Conservation (phyloP, 2,797 vertebrate species). For the Artibeus jamaicensis region DNA sequence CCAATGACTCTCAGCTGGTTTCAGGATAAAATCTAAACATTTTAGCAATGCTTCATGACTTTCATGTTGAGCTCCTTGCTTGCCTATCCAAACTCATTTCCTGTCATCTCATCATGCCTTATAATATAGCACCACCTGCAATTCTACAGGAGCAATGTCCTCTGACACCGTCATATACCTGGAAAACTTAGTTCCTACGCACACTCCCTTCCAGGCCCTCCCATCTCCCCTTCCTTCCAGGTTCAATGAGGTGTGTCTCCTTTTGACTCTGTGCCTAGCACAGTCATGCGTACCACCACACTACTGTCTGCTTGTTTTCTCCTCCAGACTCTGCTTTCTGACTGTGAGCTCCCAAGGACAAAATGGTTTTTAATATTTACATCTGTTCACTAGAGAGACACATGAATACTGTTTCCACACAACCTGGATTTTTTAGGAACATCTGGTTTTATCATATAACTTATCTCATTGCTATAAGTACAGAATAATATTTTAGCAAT, state of each 20-base stretch:
- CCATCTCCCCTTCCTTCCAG: not conserved
- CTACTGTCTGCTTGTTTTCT: not conserved
- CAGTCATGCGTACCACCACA: accelerated
- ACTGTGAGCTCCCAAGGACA: not conserved
- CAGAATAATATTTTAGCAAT: not conserved
- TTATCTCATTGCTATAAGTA: not conserved
- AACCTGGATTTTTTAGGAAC: not conserved
- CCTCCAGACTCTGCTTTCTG: not conserved
- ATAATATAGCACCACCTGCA: not conserved
- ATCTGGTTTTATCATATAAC: not conserved
- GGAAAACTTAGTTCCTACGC: not conserved
- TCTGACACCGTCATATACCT: not conserved
- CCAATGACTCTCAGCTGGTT: not conserved
- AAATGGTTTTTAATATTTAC: not conserved
- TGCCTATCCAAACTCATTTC: not conserved
- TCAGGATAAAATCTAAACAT: conserved; percentile 7
- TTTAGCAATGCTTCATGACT: not conserved
- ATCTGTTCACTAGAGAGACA: not conserved
- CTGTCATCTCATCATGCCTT: not conserved
- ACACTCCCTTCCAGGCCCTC: not conserved
- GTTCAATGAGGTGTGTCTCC: not conserved
- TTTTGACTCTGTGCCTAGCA: too few relatives aligned
- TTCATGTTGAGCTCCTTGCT: not conserved
- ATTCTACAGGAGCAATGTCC: not conserved
- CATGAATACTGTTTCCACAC: not conserved